A percentile compares a stretch with the other conserved stretches of the same genome.
Conservation (phyloP, 2,113 vertebrate genomes). For the Calypte anna region DNA sequence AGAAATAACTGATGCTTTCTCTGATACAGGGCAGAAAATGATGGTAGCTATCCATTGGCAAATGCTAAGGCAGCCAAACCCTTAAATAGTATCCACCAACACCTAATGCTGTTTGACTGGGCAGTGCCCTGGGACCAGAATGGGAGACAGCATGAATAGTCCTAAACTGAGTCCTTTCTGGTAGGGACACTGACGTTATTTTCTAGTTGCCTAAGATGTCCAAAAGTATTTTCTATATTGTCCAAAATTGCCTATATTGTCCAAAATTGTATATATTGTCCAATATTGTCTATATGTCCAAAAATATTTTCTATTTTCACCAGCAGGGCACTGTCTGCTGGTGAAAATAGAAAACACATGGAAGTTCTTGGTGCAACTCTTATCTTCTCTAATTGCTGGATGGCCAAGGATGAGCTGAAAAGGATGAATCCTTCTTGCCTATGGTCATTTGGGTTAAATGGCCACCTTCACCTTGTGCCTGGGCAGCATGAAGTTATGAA, state of each 20-base stretch:
- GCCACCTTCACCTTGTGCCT: not conserved
- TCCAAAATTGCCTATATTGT: too few species aligned
- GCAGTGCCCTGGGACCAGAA: not conserved
- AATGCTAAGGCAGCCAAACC: not conserved
- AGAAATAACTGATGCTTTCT: not conserved
- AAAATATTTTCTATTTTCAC: too few species aligned
- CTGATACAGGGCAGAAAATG: not conserved
- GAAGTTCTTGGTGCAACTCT: not conserved
- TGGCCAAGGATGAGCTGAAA: not conserved
- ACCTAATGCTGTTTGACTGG: not conserved
- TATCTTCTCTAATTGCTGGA: not conserved
- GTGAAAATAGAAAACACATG: not conserved
- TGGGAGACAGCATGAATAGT: not conserved
- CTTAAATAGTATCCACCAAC: not conserved
- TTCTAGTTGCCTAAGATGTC: not conserved
- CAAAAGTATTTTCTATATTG: too few species aligned
- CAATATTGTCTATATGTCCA: too few species aligned
- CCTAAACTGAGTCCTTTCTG: not conserved
- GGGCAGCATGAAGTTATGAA: not conserved
- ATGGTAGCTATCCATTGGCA: not conserved
- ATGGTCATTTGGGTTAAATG: not conserved
- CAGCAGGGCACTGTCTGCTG: not conserved
- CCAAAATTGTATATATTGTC: too few species aligned
- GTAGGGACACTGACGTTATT: not conserved
- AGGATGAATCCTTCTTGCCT: not conserved